These are phyloP conservation scores for silkworm (Bombyx mori) DNA, from an alignment of 1,140 invertebrate species.

Conservation along the genomic window ASM3026992v2 NC_085121.1:7658001-7658500, in stretches of 20 bases:
- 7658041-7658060: not conserved
- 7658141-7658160: too few relatives aligned
- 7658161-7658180: too few relatives aligned
- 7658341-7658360: slow-evolving; percentile 22
- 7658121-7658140: too few relatives aligned
- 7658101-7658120: too few relatives aligned
- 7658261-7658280: not conserved
- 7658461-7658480: slow-evolving; percentile 10
- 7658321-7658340: slow-evolving; percentile 17
- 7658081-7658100: not conserved
- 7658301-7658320: slow-evolving; percentile 5
- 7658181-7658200: too few relatives aligned
- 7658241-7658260: too few relatives aligned
- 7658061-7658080: not conserved
- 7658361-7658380: slow-evolving; percentile 16
- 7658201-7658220: too few relatives aligned
- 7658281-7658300: not conserved
- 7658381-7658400: slow-evolving; percentile 8
- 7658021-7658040: not conserved
- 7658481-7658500: too few relatives aligned
- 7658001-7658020: not conserved
- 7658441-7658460: slow-evolving; percentile 21
- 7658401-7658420: slow-evolving; percentile 17
- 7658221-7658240: too few relatives aligned
- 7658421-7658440: slow-evolving; percentile 20